Evolutionary conservation across 2,113 vertebrate species (phyloP), one percentile per base, ranked within the genome.

Genomic region (Nanorana parkeri): DNA sequence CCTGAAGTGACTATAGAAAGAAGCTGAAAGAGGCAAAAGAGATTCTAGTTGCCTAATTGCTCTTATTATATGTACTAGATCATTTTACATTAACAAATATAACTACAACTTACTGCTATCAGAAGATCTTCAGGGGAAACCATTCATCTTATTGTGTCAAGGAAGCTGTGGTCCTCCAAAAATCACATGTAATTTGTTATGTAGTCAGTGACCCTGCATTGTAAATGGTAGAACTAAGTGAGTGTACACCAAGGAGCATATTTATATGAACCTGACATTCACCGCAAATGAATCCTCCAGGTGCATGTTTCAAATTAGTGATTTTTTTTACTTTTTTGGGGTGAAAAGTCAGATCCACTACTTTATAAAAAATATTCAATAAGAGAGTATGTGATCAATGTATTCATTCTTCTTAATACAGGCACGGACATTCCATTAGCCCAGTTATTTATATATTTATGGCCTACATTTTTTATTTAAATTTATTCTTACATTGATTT

Each of bases 21-120:
- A 51, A 86, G 67, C 84, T 88, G 88, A 90, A 72, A 89, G 68
- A 88, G 87, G 87, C 83, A 90, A 77, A 91, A 90, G 86, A 72
- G 51, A 68, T 41, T 61, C 47, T 77, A 85, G 51, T 63, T 85
- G 77, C 69, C 77, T 87, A 88, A 88, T 87, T 90, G 82, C 86
- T 85, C 88, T 65, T 81, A 84, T 71, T n/a, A 6, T 84, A 87
- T 56, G 67, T 77, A 69, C 17, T 79, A 71, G 83, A 86, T 89
- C 81, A 36, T 56, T 84, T 83, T 83, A 76, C 52, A 69, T 36
- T 17, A 83, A 55, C 61, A 83, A 89, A 84, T 29, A 84, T 86
- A 89, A 52, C 84, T 83, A 88, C 76, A 78, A 74, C 75, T 84
- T 86, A 88, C 82, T 86, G 89, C 84, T 81, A 86, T 88, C 84